Evolutionary conservation across 2,113 vertebrate genomes (phyloP).

Genomic region (Ivindomyrus marchei): DNA sequence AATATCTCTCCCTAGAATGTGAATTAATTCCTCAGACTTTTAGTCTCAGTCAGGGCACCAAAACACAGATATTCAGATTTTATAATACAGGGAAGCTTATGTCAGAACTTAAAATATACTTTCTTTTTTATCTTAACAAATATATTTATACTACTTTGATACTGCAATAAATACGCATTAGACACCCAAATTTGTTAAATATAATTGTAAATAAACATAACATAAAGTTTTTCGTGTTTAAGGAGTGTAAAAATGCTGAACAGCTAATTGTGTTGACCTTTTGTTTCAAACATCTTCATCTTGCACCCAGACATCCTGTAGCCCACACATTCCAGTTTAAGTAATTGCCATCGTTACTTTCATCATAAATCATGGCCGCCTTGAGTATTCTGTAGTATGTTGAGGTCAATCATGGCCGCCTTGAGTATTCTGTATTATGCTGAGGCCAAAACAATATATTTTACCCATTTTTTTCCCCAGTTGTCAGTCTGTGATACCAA

Average conservation of each 20-base stretch:
- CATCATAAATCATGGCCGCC: not conserved
- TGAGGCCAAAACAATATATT: constrained; percentile 12
- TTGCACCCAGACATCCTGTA: not conserved
- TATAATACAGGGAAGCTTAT: not conserved
- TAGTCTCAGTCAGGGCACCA: constrained; percentile 40
- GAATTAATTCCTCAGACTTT: constrained; percentile 59
- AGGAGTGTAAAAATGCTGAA: not conserved
- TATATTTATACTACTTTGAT: not conserved
- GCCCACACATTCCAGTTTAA: not conserved
- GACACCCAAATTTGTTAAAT: not conserved
- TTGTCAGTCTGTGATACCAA: constrained; percentile 16
- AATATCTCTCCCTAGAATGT: constrained; percentile 51
- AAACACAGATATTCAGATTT: constrained; percentile 33
- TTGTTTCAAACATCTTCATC: not conserved
- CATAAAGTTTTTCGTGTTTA: not conserved
- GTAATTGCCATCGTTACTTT: not conserved
- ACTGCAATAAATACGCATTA: not conserved
- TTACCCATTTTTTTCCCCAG: not conserved
- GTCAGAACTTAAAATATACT: not conserved
- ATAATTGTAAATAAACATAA: not conserved
- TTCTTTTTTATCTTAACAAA: not conserved
- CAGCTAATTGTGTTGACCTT: not conserved
- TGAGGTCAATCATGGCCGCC: not conserved
- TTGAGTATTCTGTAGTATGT: not conserved
- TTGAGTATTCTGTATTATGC: not conserved